phyloP scores from a whole-genome alignment of 2,888 invertebrate species.

The Ennomos quercinarius region DNA sequence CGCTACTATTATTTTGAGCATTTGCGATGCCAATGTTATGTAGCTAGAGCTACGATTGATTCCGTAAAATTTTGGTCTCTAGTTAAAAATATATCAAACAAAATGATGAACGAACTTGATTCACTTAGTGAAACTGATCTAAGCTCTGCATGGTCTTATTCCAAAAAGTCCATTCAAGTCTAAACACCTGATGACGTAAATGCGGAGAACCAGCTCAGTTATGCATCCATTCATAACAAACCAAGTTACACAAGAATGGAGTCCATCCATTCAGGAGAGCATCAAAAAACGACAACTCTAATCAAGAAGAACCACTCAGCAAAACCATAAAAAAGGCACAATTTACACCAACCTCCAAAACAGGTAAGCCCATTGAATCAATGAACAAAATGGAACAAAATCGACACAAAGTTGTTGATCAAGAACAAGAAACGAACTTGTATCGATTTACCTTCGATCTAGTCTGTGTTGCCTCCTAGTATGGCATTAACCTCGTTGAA shows the following conservation, averaged over 20 bases:
- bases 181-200: no score
- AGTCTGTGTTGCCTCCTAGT: constrained; percentile 36
- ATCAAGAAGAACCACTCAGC: constrained; percentile 9
- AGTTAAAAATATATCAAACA: no score
- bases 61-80: no score
- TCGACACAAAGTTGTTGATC: constrained; percentile 17
- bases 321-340: neutral
- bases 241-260: constrained; percentile 10
- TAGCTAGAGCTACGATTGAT: no score
- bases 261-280: constrained; percentile 9
- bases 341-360: constrained; percentile 15
- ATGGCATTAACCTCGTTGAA: constrained; percentile 46
- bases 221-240: constrained; percentile 16
- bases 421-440: constrained; percentile 7
- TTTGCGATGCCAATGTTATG: no score
- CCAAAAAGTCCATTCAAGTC: no score
- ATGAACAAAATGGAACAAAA: constrained; percentile 14
- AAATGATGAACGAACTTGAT: no score
- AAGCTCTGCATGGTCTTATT: no score
- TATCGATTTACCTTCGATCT: constrained; percentile 32
- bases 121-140: no score
- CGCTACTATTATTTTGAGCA: no score
- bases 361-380: constrained; percentile 20
- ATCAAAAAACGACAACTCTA: constrained; percentile 17
- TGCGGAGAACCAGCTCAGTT: constrained; percentile 7